A percentile compares a stretch with the other conserved stretches of the same genome.
These are phyloP conservation scores for Premnoplex brunnescens DNA, from an alignment of 2,797 vertebrate species.

Conservation along the genomic window DNA sequence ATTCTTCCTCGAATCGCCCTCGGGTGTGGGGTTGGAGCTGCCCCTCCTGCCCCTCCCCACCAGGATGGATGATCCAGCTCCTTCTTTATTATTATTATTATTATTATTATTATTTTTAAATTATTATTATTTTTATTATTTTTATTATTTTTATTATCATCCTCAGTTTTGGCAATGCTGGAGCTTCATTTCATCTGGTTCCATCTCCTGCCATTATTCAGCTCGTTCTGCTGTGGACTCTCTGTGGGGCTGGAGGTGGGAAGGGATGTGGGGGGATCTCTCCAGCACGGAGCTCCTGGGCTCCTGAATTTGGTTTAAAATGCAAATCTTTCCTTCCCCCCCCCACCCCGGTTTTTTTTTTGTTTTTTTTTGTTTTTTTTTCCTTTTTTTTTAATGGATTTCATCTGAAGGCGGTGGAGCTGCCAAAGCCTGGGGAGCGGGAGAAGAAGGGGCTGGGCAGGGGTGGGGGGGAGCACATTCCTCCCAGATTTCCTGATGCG, in stretches of 20 bases:
- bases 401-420: background rate
- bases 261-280: background rate
- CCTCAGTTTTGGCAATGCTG: background rate
- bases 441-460: background rate
- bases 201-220: slow-evolving; percentile 43
- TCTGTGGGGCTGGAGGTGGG: background rate
- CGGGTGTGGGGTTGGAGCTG: background rate
- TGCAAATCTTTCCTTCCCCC: background rate
- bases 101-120: background rate
- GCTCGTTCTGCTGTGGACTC: background rate
- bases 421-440: background rate
- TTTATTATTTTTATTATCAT: background rate
- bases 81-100: background rate
- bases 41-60: background rate
- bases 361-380: too few relatives aligned
- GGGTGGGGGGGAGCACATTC: background rate
- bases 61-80: background rate
- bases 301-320: slow-evolving; percentile 35
- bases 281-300: background rate
- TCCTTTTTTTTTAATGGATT: background rate
- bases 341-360: too few relatives aligned
- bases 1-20: background rate
- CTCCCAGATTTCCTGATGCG: slow-evolving; percentile 27
- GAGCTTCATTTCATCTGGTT: background rate
- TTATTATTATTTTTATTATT: background rate